Evolutionary conservation across 1,140 invertebrate genomes (phyloP).

Genomic region (Lordiphosa collinella): DNA sequence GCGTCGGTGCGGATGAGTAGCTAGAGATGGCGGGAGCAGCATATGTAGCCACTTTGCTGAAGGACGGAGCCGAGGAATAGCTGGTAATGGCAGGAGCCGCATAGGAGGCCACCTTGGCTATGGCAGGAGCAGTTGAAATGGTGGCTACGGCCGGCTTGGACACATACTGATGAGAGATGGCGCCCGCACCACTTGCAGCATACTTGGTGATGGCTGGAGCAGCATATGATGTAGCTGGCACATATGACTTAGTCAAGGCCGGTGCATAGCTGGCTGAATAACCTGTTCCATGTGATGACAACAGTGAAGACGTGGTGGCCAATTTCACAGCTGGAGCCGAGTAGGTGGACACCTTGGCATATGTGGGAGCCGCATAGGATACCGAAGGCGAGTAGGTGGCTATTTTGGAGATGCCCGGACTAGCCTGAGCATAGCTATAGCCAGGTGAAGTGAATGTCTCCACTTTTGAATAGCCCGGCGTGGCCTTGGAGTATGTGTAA

Average conservation of each 20-base stretch:
- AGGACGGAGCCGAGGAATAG: constrained; percentile 21
- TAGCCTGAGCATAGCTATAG: constrained; percentile 37
- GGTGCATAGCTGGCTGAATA: constrained; percentile 31
- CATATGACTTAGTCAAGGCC: constrained; percentile 16
- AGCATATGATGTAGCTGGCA: neutral
- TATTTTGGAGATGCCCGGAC: constrained; percentile 36
- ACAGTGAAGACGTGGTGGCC: constrained; percentile 36
- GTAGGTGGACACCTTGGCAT: constrained; percentile 47
- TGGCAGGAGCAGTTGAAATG: constrained; percentile 33
- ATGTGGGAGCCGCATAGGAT: constrained; percentile 37
- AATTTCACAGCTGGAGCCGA: constrained; percentile 39
- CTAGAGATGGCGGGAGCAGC: constrained; percentile 39
- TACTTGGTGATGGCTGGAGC: constrained; percentile 21
- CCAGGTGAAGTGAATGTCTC: constrained; percentile 61
- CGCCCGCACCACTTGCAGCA: constrained; percentile 5
- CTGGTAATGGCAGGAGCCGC: constrained; percentile 30
- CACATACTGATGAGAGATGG: constrained; percentile 55
- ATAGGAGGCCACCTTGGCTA: constrained; percentile 23
- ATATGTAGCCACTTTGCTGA: constrained; percentile 50
- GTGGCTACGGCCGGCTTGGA: constrained; percentile 57
- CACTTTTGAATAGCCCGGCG: constrained; percentile 63
- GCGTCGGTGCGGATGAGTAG: constrained; percentile 37
- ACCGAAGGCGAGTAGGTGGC: constrained; percentile 58
- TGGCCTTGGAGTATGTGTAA: constrained; percentile 57
- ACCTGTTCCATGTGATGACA: constrained; percentile 43